phyloP scores from a whole-genome alignment of 2,888 invertebrate genomes.

The Diaprepes abbreviatus region DNA sequence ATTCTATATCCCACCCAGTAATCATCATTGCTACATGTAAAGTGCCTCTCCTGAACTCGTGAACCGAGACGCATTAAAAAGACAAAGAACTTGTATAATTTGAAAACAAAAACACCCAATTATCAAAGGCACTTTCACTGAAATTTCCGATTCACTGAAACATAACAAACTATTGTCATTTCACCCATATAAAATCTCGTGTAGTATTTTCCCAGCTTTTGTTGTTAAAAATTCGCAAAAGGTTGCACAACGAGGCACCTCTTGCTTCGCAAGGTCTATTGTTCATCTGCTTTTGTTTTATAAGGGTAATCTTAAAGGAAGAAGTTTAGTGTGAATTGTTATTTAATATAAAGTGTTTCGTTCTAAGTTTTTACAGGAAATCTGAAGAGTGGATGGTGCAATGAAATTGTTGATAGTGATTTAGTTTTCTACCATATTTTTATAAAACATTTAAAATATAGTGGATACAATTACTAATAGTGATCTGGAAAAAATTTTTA shows the following conservation, averaged over 20 bases:
- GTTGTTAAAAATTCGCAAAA: slow-evolving; percentile 43
- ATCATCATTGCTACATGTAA: slow-evolving; percentile 1
- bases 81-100: slow-evolving; percentile 43
- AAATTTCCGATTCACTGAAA: slow-evolving; percentile 56
- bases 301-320: not conserved
- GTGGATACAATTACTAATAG: no score
- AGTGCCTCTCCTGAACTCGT: not conserved
- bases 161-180: slow-evolving; percentile 53
- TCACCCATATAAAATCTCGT: slow-evolving; percentile 54
- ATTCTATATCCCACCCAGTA: not conserved
- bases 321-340: slow-evolving; percentile 10
- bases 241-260: slow-evolving; percentile 30
- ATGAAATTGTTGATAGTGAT: no score
- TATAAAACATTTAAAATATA: no score
- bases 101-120: slow-evolving; percentile 51
- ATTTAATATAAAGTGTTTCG: slow-evolving; percentile 7
- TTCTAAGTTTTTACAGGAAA: not conserved
- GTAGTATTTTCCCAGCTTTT: slow-evolving; percentile 53
- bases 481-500: no score
- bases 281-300: not conserved
- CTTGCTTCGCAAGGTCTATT: not conserved
- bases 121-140: slow-evolving; percentile 59
- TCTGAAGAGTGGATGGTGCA: not conserved
- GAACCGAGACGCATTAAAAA: slow-evolving; percentile 42
- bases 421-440: no score